Evolutionary conservation across 2,888 invertebrate species (phyloP).

Genomic region (Bellardia bayeri): DNA sequence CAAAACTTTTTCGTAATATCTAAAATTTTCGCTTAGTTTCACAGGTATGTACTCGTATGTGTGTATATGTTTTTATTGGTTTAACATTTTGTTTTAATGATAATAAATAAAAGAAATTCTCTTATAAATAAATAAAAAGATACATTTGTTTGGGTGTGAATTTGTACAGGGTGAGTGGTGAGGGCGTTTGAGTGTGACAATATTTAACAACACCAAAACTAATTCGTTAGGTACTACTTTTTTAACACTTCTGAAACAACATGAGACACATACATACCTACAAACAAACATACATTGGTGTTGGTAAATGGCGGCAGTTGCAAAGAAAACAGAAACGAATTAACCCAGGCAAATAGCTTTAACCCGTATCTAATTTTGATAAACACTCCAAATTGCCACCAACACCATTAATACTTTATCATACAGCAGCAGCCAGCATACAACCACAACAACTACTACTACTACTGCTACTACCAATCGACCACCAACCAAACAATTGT

Average conservation of each 20-base stretch:
- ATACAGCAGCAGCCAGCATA: background rate
- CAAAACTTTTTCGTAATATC: constrained; percentile 35
- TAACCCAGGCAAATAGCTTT: constrained; percentile 43
- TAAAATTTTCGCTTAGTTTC: constrained; percentile 36
- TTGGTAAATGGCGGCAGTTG: background rate
- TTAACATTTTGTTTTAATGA: constrained; percentile 51
- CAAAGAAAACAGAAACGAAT: background rate
- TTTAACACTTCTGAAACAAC: constrained; percentile 46
- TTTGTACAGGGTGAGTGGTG: background rate
- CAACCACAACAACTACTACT: background rate
- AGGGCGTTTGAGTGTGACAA: constrained; percentile 33
- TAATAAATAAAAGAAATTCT: constrained; percentile 58
- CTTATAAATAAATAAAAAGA: background rate
- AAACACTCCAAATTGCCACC: constrained; percentile 64
- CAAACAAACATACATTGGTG: background rate
- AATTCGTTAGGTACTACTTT: constrained; percentile 30
- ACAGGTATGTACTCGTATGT: too few relatives aligned
- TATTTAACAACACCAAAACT: constrained; percentile 58
- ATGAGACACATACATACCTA: constrained; percentile 4
- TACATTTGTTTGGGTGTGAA: background rate
- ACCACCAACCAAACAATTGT: constrained; percentile 48
- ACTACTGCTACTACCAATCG: background rate
- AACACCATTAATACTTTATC: background rate
- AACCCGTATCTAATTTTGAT: constrained; percentile 69
- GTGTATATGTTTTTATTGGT: constrained; percentile 35